These are phyloP conservation scores for Eristalis intricaria DNA, from an alignment of 2,888 invertebrate genomes.

Conservation along the genomic window DNA sequence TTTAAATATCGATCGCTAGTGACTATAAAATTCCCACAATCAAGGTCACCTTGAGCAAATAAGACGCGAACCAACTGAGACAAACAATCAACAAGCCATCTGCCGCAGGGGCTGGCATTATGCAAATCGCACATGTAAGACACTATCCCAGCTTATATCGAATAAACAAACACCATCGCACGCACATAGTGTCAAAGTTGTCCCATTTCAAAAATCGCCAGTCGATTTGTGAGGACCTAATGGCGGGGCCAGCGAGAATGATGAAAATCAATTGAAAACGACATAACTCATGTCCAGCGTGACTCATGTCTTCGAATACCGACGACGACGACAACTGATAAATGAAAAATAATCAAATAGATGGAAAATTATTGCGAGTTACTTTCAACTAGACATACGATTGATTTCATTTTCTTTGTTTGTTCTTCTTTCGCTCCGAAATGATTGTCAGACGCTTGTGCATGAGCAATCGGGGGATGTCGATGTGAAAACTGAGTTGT, in stretches of 20 bases:
- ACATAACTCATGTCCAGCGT: background rate
- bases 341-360: background rate
- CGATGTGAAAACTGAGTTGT: background rate
- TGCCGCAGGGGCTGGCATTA: background rate
- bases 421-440: background rate
- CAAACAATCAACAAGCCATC: background rate
- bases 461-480: background rate
- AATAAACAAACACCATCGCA: background rate
- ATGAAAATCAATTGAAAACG: background rate
- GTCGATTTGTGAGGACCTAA: background rate
- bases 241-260: background rate
- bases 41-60: background rate
- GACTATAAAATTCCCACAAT: background rate
- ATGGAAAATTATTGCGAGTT: background rate
- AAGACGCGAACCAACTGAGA: background rate
- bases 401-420: background rate
- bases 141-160: background rate
- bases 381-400: background rate
- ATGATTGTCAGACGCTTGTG: background rate
- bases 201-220: background rate
- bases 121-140: background rate
- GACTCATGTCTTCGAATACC: background rate
- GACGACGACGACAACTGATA: background rate
- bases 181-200: background rate
- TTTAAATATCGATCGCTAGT: background rate